Conservation (phyloP, 1,140 invertebrate genomes). For the Bombus breviceps region DNA sequence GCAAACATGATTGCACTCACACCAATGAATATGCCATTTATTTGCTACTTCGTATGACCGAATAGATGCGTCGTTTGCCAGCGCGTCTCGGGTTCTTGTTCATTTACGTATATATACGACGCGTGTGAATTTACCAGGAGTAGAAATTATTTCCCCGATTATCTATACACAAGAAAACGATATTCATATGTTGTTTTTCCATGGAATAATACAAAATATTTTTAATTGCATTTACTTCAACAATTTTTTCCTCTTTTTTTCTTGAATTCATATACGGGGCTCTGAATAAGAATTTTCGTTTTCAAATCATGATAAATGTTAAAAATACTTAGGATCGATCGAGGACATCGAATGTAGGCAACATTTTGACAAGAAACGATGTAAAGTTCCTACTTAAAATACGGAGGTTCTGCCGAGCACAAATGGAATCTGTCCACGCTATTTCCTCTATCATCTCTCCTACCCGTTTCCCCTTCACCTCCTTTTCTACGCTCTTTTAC, state of each 20-base stretch:
- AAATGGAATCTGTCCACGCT: constrained; percentile 57
- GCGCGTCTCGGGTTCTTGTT: constrained; percentile 8
- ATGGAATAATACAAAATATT: not conserved
- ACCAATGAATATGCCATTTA: constrained; percentile 36
- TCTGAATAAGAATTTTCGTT: not conserved
- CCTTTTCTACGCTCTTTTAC: constrained; percentile 33
- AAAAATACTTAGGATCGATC: not conserved
- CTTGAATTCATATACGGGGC: no score
- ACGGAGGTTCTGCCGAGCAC: constrained; percentile 27
- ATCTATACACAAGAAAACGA: not conserved
- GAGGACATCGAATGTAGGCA: not conserved
- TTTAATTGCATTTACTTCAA: not conserved
- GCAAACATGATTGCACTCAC: constrained; percentile 45
- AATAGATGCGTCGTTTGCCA: constrained; percentile 32
- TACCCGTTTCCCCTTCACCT: constrained; percentile 44
- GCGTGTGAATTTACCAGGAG: not conserved
- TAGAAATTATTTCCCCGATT: not conserved
- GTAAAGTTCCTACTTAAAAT: constrained; percentile 17
- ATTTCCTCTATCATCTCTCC: constrained; percentile 52
- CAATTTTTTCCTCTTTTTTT: not conserved
- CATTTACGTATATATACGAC: constrained; percentile 19
- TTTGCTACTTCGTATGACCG: constrained; percentile 32
- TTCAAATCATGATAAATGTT: not conserved
- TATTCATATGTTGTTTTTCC: no score
- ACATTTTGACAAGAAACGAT: not conserved